Conservation (phyloP, 1,140 invertebrate species). For the Achatina immaculata region DNA sequence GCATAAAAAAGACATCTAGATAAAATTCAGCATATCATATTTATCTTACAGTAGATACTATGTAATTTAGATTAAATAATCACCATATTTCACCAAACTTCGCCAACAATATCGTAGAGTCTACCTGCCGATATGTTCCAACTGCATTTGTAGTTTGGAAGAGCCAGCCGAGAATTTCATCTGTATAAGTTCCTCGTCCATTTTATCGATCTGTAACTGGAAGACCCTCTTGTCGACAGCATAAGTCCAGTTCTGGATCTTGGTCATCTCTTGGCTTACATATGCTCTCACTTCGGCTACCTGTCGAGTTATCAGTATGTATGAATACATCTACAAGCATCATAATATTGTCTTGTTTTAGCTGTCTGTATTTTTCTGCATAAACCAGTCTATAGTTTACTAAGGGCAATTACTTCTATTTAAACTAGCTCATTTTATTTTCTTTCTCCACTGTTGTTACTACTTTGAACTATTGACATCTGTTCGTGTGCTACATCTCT, state of each 20-base stretch:
- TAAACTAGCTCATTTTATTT: background rate
- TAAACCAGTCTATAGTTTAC: background rate
- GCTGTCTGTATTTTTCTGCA: slow-evolving; percentile 15
- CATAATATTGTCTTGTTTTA: background rate
- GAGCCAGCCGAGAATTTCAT: slow-evolving; percentile 38
- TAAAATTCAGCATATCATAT: no score
- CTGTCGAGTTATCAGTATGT: background rate
- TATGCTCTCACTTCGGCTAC: slow-evolving; percentile 49
- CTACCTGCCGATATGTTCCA: slow-evolving; percentile 36
- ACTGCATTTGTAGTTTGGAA: slow-evolving; percentile 36
- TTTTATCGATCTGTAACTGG: slow-evolving; percentile 40
- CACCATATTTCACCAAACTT: no score
- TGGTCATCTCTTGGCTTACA: slow-evolving; percentile 41
- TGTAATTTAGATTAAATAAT: no score
- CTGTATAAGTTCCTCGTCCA: slow-evolving; percentile 38
- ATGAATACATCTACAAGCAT: slow-evolving; percentile 8
- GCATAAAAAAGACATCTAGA: no score
- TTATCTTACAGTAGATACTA: no score
- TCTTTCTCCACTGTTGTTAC: no score
- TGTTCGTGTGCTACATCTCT: no score
- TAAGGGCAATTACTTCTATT: background rate
- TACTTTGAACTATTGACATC: no score
- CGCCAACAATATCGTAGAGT: no score
- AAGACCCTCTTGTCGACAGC: slow-evolving; percentile 48
- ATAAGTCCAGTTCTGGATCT: slow-evolving; percentile 49